Evolutionary conservation across 2,113 vertebrate species (phyloP).

Genomic region (Hystrix brachyura): DNA sequence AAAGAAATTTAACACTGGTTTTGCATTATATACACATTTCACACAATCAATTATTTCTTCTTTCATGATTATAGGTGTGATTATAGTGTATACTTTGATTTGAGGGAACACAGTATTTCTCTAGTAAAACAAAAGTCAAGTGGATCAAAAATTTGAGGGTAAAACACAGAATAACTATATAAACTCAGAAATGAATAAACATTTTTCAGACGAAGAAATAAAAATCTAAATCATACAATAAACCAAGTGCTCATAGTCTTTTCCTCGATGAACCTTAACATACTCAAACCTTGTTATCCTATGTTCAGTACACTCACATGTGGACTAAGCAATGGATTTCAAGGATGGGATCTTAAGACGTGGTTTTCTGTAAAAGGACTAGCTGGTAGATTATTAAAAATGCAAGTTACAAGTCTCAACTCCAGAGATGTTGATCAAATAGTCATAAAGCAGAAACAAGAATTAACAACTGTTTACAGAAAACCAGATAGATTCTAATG

Average conservation of each 20-base stretch:
- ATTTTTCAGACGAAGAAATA: not conserved
- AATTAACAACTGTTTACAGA: conserved; percentile 9
- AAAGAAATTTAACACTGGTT: not conserved
- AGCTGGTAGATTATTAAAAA: conserved; percentile 26
- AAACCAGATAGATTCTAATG: not conserved
- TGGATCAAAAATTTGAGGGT: not conserved
- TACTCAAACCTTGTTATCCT: not conserved
- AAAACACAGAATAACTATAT: conserved; percentile 11
- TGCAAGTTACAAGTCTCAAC: not conserved
- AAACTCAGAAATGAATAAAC: not conserved
- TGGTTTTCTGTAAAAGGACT: not conserved
- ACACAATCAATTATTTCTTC: conserved; percentile 11
- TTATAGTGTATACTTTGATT: conserved; percentile 37
- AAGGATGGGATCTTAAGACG: not conserved
- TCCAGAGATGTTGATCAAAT: conserved; percentile 29
- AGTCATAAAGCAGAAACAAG: not conserved
- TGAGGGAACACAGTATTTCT: not conserved
- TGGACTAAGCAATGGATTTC: not conserved
- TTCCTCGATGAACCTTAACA: not conserved
- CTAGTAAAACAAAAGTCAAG: conserved; percentile 47
- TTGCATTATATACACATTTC: conserved; percentile 16
- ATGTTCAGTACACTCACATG: not conserved
- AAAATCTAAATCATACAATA: conserved; percentile 18
- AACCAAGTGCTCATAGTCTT: not conserved
- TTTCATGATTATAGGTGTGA: conserved; percentile 33